Percentiles rank a stretch among this genome's conserved stretches.
These are phyloP conservation scores for Eudyptes chrysolophus DNA, from an alignment of 2,113 vertebrate species.

Conservation along the genomic window DNA sequence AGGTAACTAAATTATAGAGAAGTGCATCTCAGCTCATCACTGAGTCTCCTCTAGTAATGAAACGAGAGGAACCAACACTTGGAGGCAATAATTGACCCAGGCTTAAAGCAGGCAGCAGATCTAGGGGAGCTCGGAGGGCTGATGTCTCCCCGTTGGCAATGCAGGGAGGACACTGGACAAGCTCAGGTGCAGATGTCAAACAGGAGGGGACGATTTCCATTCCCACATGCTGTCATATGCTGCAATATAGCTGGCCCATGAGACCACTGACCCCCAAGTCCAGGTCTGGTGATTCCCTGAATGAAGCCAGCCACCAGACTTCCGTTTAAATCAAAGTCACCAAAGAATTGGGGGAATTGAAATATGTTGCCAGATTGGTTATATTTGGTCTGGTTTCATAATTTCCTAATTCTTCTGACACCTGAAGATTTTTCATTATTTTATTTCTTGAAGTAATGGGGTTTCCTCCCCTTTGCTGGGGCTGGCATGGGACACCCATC, in stretches of 20 bases:
- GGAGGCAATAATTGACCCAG: not conserved
- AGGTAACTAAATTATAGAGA: not conserved
- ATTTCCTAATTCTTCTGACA: not conserved
- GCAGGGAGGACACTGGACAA: not conserved
- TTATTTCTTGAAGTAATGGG: not conserved
- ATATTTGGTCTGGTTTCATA: not conserved
- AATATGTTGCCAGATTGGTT: not conserved
- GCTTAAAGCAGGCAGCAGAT: not conserved
- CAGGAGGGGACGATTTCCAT: not conserved
- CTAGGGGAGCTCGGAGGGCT: accelerated
- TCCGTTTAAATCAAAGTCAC: not conserved
- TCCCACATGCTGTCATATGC: not conserved
- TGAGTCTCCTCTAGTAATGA: not conserved
- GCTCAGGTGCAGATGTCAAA: not conserved
- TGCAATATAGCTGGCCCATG: not conserved
- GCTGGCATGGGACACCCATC: not conserved
- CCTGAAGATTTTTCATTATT: not conserved
- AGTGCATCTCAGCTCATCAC: not conserved
- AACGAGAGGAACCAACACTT: not conserved
- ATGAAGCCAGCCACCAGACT: not conserved
- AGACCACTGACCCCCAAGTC: not conserved
- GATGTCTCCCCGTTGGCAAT: not conserved
- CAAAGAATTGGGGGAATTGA: not conserved
- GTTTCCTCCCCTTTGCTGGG: not conserved
- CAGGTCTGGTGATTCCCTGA: not conserved